A percentile compares a stretch with the other conserved stretches of the same genome.
Conservation (phyloP, 2,797 vertebrate genomes). For the Diplodus sargus region DNA sequence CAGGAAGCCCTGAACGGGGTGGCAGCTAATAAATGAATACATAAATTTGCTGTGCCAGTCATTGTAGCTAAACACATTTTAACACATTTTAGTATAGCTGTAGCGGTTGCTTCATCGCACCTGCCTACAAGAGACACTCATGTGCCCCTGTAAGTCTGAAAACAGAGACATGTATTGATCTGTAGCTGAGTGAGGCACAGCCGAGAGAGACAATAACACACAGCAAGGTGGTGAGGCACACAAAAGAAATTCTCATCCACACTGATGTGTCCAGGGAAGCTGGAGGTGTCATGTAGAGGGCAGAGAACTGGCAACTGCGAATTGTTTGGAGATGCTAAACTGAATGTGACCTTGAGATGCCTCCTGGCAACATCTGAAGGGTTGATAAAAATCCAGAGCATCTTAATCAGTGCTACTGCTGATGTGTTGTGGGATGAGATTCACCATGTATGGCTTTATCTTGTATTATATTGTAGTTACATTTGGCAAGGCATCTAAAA, state of each 20-base stretch:
- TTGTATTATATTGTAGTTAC: not conserved
- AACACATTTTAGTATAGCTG: slow-evolving; percentile 13
- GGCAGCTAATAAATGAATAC: slow-evolving; percentile 41
- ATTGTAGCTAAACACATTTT: slow-evolving; percentile 24
- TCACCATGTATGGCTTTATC: not conserved
- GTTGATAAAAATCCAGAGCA: slow-evolving; percentile 26
- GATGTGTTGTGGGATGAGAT: not conserved
- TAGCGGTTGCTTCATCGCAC: slow-evolving; percentile 13
- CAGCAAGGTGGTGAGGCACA: slow-evolving; percentile 30
- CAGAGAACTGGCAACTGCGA: slow-evolving; percentile 26
- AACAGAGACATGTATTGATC: slow-evolving; percentile 45
- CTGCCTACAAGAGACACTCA: slow-evolving; percentile 17
- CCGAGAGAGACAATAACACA: slow-evolving; percentile 20
- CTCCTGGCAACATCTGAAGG: slow-evolving; percentile 15
- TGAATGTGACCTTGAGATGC: slow-evolving; percentile 38
- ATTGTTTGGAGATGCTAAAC: slow-evolving; percentile 14
- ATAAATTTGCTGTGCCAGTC: slow-evolving; percentile 36
- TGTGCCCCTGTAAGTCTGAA: slow-evolving; percentile 22
- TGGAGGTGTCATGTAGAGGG: slow-evolving; percentile 9
- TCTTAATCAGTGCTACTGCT: slow-evolving; percentile 22
- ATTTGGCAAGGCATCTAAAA: not conserved
- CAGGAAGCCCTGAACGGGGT: slow-evolving; percentile 1
- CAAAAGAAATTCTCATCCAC: slow-evolving; percentile 12
- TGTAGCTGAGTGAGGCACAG: slow-evolving; percentile 17
- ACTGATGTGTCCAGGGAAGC: slow-evolving; percentile 24